Evolutionary conservation across 2,888 invertebrate genomes (phyloP).

Genomic region (Cepaea hortensis): DNA sequence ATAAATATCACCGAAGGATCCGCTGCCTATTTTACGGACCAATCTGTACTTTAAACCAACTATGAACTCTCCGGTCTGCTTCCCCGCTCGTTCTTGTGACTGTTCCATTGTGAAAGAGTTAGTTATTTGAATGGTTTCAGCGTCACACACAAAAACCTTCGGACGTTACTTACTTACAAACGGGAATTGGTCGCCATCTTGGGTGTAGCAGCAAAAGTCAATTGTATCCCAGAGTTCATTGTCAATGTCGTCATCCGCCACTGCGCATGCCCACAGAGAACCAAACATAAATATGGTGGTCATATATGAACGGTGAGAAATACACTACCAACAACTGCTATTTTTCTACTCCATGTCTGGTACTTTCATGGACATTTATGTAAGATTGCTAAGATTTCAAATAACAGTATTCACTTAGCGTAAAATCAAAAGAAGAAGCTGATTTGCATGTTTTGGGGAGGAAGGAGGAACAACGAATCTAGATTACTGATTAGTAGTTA

Average conservation of each 20-base stretch:
- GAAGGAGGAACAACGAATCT: too few species aligned
- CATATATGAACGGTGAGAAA: neutral
- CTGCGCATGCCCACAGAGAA: conserved; percentile 60
- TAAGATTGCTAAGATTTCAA: too few species aligned
- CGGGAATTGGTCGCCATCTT: conserved; percentile 70
- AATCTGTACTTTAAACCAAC: conserved; percentile 75
- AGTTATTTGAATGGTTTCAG: conserved; percentile 16
- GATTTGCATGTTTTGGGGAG: too few species aligned
- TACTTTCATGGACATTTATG: neutral
- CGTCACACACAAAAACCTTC: conserved; percentile 50
- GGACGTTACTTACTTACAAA: conserved; percentile 1
- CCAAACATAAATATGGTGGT: neutral
- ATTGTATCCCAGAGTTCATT: conserved; percentile 49
- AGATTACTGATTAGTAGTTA: too few species aligned
- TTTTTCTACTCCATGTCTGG: neutral
- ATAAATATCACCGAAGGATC: conserved; percentile 77
- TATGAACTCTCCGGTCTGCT: conserved; percentile 69
- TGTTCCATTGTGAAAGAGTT: conserved; percentile 46
- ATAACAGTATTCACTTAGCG: too few species aligned
- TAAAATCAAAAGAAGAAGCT: too few species aligned
- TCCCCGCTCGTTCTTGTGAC: conserved; percentile 48
- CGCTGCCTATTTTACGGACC: conserved; percentile 76
- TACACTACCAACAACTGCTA: neutral
- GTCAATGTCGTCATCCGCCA: conserved; percentile 54
- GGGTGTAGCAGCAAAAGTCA: conserved; percentile 66